These are phyloP conservation scores for Oncorhynchus kisutch DNA, from an alignment of 2,113 vertebrate species.

Conservation along the genomic window DNA sequence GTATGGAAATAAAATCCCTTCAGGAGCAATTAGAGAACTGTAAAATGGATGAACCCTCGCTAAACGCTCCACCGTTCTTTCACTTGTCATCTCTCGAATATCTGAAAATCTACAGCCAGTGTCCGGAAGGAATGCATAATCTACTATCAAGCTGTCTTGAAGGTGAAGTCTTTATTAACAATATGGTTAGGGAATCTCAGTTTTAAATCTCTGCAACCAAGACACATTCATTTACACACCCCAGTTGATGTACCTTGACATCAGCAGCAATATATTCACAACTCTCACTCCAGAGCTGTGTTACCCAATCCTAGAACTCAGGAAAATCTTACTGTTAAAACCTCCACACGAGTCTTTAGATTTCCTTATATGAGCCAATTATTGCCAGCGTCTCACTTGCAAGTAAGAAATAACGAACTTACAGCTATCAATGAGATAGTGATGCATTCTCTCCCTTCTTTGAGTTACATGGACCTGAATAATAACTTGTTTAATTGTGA, in stretches of 20 bases:
- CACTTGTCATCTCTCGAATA: too few species aligned
- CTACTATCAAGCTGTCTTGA: conserved; percentile 68
- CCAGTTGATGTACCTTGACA: conserved; percentile 55
- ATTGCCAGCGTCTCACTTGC: conserved; percentile 31
- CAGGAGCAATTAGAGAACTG: background rate
- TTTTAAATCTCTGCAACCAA: conserved; percentile 36
- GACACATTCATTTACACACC: conserved; percentile 61
- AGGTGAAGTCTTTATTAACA: conserved; percentile 58
- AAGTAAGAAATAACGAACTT: too few species aligned
- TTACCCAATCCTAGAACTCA: conserved; percentile 47
- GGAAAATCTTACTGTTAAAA: too few species aligned
- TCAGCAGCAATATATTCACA: conserved; percentile 59
- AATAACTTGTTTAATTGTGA: too few species aligned
- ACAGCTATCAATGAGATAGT: too few species aligned
- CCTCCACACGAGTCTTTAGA: conserved; percentile 3
- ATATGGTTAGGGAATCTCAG: conserved; percentile 50
- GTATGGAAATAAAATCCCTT: background rate
- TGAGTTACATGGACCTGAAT: too few species aligned
- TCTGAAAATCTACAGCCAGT: too few species aligned
- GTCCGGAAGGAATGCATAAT: too few species aligned
- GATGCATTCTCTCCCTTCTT: too few species aligned
- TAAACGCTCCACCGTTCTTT: too few species aligned
- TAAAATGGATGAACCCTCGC: background rate
- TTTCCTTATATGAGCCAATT: conserved; percentile 62
- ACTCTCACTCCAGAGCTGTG: conserved; percentile 55